Conservation (phyloP, 2,888 invertebrate species). For the Tetramorium bicarinatum region DNA sequence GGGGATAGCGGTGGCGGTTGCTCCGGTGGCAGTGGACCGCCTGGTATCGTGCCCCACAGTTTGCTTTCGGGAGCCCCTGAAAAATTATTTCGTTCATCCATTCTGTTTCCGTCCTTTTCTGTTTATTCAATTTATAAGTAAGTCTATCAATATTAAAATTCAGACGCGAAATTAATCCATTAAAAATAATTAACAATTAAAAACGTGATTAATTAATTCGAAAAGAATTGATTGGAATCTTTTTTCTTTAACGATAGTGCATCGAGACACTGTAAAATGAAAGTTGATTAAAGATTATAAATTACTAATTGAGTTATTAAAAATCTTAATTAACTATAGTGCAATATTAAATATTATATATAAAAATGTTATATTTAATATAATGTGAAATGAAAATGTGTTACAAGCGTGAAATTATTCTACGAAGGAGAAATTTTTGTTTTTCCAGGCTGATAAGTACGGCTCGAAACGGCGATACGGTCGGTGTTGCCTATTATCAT, state of each 20-base stretch:
- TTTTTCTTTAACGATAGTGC: neutral
- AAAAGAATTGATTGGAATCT: neutral
- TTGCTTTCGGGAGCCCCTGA: slow-evolving; percentile 82
- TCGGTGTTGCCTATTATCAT: neutral
- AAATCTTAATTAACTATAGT: neutral
- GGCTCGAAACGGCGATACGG: neutral
- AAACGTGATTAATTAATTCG: neutral
- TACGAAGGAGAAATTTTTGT: neutral
- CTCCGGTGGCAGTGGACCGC: slow-evolving; percentile 68
- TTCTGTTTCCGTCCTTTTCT: neutral
- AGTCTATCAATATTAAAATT: neutral
- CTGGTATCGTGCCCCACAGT: slow-evolving; percentile 83
- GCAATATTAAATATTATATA: neutral
- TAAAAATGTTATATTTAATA: neutral
- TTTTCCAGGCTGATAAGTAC: neutral
- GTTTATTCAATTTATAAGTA: neutral
- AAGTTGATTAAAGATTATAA: neutral
- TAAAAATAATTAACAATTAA: neutral
- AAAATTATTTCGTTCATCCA: slow-evolving; percentile 27
- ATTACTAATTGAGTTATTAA: neutral
- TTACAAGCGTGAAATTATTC: neutral
- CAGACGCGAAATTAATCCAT: neutral
- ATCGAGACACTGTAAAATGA: neutral
- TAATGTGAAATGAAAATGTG: neutral
- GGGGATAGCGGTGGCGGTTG: slow-evolving; percentile 60